phyloP scores from a whole-genome alignment of 2,888 invertebrate genomes.

The Neria commutata region DNA sequence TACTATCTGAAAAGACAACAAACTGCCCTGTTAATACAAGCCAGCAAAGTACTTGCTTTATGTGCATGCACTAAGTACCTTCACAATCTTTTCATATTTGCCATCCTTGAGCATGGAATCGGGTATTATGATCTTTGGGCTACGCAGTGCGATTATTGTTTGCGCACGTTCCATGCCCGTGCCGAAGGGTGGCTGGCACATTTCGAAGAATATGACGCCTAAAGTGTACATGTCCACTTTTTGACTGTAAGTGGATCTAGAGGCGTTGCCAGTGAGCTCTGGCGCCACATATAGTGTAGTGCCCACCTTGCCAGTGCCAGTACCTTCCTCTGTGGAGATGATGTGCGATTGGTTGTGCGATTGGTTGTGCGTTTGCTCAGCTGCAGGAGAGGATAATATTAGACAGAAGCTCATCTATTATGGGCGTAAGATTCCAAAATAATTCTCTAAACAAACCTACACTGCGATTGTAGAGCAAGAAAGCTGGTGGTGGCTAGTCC shows the following conservation, averaged over 20 bases:
- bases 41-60: background rate
- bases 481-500: constrained; percentile 89
- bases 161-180: constrained; percentile 91
- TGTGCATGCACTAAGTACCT: constrained; percentile 63
- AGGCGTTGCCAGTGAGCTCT: constrained; percentile 75
- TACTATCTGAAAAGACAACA: constrained; percentile 63
- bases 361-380: constrained; percentile 35
- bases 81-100: constrained; percentile 58
- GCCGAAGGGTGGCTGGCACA: constrained; percentile 84
- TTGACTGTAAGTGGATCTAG: constrained; percentile 82
- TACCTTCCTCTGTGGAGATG: constrained; percentile 50
- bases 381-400: constrained; percentile 13
- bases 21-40: too few relatives aligned
- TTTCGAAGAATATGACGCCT: constrained; percentile 94
- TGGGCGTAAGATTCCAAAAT: too few relatives aligned
- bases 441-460: constrained; percentile 24
- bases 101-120: constrained; percentile 65
- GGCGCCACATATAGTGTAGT: constrained; percentile 96
- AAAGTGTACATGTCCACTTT: constrained; percentile 87
- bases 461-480: constrained; percentile 58
- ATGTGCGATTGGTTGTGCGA: constrained; percentile 36
- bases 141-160: constrained; percentile 75
- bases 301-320: constrained; percentile 83
- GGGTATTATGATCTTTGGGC: constrained; percentile 74
- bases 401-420: background rate